Conservation (phyloP, 1,140 invertebrate species). For the Zaprionus tsacasi region DNA sequence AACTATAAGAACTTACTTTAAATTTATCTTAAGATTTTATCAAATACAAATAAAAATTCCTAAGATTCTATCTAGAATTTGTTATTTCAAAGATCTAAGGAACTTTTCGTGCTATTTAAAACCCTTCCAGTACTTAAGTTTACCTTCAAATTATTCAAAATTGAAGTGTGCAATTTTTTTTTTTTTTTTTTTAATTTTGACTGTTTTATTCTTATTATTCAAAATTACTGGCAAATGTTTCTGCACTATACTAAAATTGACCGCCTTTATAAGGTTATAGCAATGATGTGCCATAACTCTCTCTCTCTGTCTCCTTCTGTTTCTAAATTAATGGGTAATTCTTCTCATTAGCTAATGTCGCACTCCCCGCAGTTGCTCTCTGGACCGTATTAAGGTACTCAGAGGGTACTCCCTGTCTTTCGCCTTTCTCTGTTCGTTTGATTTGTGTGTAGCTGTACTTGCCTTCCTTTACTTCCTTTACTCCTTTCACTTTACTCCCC, state of each 20-base stretch:
- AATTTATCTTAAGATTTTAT: no score
- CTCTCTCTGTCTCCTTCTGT: background rate
- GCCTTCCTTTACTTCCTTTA: background rate
- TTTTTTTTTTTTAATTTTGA: no score
- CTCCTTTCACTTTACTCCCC: background rate
- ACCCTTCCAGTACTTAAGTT: no score
- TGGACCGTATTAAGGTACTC: background rate
- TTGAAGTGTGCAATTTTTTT: no score
- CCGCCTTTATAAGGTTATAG: background rate
- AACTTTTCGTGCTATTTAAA: no score
- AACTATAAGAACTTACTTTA: no score
- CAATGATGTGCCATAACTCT: background rate
- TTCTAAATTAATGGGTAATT: background rate
- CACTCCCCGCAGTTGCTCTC: background rate
- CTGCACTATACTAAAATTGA: background rate
- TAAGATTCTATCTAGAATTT: no score
- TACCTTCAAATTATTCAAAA: no score
- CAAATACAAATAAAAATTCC: no score
- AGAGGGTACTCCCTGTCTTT: background rate
- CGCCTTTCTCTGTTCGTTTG: slow-evolving; percentile 17
- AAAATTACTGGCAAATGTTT: background rate
- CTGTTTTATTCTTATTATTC: no score
- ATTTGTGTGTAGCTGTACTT: slow-evolving; percentile 38
- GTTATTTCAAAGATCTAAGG: no score
- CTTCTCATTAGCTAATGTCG: slow-evolving; percentile 4